Evolutionary conservation across 2,888 invertebrate genomes (phyloP).

Genomic region (Drosophila pegasa): DNA sequence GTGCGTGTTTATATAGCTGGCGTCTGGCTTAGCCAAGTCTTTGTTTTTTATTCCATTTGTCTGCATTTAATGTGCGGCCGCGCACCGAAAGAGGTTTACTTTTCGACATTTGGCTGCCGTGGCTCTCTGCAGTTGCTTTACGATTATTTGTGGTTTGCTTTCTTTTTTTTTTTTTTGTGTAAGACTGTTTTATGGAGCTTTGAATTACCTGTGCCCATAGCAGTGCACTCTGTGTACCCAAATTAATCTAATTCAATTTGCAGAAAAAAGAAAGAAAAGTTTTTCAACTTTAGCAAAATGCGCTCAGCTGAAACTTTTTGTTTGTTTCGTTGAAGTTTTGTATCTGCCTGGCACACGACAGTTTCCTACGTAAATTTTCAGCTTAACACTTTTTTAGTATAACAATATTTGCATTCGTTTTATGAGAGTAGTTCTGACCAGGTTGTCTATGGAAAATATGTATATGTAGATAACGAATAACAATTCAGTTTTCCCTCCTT

Average conservation of each 20-base stretch:
- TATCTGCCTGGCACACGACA: slow-evolving; percentile 29
- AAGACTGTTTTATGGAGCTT: slow-evolving; percentile 13
- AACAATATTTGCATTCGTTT: background rate
- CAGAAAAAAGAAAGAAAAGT: background rate
- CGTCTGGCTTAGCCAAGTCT: slow-evolving; percentile 35
- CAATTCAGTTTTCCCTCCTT: background rate
- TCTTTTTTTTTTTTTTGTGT: slow-evolving; percentile 11
- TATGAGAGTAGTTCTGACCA: background rate
- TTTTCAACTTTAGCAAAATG: slow-evolving; percentile 8
- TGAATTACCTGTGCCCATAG: slow-evolving; percentile 18
- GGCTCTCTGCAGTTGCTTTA: slow-evolving; percentile 34
- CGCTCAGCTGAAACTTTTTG: slow-evolving; percentile 11
- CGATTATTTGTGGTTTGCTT: slow-evolving; percentile 33
- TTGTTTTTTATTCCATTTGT: slow-evolving; percentile 50
- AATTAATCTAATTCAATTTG: slow-evolving; percentile 35
- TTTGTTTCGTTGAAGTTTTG: slow-evolving; percentile 3
- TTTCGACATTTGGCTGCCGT: slow-evolving; percentile 32
- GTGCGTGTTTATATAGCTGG: slow-evolving; percentile 1
- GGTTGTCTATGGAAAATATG: background rate
- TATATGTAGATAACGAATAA: background rate
- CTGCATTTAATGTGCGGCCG: slow-evolving; percentile 38
- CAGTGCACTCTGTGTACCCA: background rate
- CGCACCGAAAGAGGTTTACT: slow-evolving; percentile 34
- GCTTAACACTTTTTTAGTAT: background rate
- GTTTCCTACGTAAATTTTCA: slow-evolving; percentile 28